phyloP scores from a whole-genome alignment of 2,797 vertebrate species.

The Miichthys miiuy region DNA sequence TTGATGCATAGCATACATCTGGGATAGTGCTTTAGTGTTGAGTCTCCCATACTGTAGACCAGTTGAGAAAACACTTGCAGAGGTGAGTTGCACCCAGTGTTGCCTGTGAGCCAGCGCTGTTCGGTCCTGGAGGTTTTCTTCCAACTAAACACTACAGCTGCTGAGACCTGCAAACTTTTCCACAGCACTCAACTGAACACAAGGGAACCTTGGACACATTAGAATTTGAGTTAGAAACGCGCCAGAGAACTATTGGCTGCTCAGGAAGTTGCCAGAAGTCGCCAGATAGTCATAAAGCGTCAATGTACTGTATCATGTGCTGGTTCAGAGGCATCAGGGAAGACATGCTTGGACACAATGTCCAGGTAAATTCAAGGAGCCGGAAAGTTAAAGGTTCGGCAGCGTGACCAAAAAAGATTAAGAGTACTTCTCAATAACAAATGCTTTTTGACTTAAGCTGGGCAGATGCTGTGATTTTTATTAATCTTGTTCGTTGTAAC shows the following conservation, averaged over 20 bases:
- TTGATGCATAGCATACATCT: constrained; percentile 73
- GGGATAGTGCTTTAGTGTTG: constrained; percentile 64
- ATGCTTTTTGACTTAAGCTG: neutral
- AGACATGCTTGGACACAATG: constrained; percentile 2
- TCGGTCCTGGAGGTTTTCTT: constrained; percentile 27
- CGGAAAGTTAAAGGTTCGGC: constrained; percentile 5
- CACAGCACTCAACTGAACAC: constrained; percentile 34
- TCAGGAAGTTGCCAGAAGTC: constrained; percentile 32
- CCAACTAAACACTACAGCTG: constrained; percentile 39
- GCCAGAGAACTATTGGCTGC: constrained; percentile 33
- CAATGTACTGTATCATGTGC: constrained; percentile 16
- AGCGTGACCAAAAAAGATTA: neutral
- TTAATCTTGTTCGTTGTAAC: neutral
- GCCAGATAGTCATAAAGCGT: constrained; percentile 44
- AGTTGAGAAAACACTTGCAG: constrained; percentile 57
- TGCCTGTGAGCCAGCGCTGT: constrained; percentile 25
- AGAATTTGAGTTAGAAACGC: constrained; percentile 24
- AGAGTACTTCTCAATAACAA: neutral
- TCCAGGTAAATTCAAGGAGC: constrained; percentile 17
- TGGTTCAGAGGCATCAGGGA: constrained; percentile 22
- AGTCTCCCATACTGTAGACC: constrained; percentile 39
- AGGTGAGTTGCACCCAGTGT: constrained; percentile 49
- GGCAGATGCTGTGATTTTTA: neutral
- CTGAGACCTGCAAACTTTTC: constrained; percentile 49
- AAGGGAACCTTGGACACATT: constrained; percentile 46